Base-by-base conservation (phyloP, 2,888 invertebrate genomes). In the Agonopterix alstromeriana region DNA sequence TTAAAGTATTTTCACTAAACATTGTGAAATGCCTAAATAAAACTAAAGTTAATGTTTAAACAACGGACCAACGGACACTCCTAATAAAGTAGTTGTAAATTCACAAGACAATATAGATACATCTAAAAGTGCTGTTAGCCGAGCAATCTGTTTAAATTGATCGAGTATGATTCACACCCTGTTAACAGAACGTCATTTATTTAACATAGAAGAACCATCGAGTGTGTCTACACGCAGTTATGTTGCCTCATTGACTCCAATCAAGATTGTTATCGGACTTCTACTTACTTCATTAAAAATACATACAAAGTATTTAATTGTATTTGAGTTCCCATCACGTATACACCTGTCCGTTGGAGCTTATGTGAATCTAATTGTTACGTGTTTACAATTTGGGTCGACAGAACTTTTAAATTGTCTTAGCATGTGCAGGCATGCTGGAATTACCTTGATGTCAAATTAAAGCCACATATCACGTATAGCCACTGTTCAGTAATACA, bases 311-410 rank as follows among this genome's bases (percentile, higher is more conserved):
- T 60, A 55, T 60, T 42, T 76, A 67, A 63, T 57, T 42, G n/a
- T n/a, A 38, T 38, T 38, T 38, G n/a, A 55, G 61, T 73, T 53
- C 70, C 50, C 58, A 64, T 69, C 76, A 77, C 79, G 75, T 73
- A 27, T 27, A 53, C 57, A 50, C 48, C 50, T 56, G 55, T 57
- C 59, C 60, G 59, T 12, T 42, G 12, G 42, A 10, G 42, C 42
- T 56, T 62, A 67, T 67, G 65, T 67, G 67, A 69, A 70, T 69
- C 67, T 76, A 77, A 76, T 77, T 73, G 73, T 72, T 73, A 74
- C 71, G 67, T 46, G 42, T 42, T 17, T 35, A 46, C 46, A 46
- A 35, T 43, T 43, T 36, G 9, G 17, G 42, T 42, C 43, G 14
- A 27, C 27, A 10, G 27, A 27, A 27, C 27, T 27, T 27, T 27